These are phyloP conservation scores for Turritopsis dohrnii DNA, from an alignment of 30 jellyfish, hydroid and myxozoan species.

Conservation along the genomic window DNA sequence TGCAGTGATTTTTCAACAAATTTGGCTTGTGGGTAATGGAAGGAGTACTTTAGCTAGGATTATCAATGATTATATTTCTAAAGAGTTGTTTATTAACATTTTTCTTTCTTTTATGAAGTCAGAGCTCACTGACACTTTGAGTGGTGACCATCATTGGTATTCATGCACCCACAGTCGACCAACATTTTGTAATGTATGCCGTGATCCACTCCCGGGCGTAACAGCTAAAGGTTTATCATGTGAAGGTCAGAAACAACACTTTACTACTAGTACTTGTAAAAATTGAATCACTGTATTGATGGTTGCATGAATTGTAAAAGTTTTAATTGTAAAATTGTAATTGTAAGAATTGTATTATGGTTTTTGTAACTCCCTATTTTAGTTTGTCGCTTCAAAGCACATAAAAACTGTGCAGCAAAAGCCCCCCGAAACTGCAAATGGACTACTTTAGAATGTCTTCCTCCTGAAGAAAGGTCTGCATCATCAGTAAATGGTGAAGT, in stretches of 20 bases:
- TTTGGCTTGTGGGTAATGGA: neutral
- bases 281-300: too few species aligned
- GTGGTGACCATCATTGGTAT: conserved; percentile 96
- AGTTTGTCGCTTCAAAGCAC: conserved; percentile 94
- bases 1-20: neutral
- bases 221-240: conserved; percentile 94
- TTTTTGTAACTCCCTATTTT: neutral
- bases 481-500: conserved; percentile 63
- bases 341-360: too few species aligned
- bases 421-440: conserved; percentile 88
- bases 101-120: conserved; percentile 37
- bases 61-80: neutral
- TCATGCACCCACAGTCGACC: conserved; percentile 96
- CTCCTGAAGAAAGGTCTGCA: conserved; percentile 68
- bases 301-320: too few species aligned
- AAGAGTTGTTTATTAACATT: neutral
- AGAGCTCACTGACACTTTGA: conserved; percentile 71
- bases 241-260: conserved; percentile 56
- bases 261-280: too few species aligned
- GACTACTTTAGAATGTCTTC: conserved; percentile 92
- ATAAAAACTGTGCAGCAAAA: conserved; percentile 89
- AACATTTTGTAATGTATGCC: conserved; percentile 91
- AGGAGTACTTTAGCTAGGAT: neutral
- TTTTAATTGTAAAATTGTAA: too few species aligned
- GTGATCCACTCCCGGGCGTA: conserved; percentile 77